Evolutionary conservation across 2,888 invertebrate species (phyloP), one percentile per base, ranked within the genome.

Genomic region (Meganola albula): DNA sequence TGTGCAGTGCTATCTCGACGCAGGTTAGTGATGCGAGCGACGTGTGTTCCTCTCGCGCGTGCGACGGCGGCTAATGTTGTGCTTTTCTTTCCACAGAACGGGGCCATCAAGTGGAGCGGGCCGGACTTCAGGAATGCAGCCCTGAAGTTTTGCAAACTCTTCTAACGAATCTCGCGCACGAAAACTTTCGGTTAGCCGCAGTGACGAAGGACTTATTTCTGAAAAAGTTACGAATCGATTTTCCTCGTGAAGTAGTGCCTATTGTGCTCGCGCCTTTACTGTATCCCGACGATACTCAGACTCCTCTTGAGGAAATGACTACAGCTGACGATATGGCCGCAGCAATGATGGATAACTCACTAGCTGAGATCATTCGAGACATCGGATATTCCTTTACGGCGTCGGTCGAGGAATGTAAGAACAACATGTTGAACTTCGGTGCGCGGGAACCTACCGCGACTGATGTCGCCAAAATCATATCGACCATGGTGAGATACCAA

Each of bases 321-420:
- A 87, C 89, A 55, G 88, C 88, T 55, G 90, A 84, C 74, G 90
- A 88, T 71, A 88, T 85, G 85, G 72, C 86, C 51, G 69, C 82
- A 39, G 87, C 87, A 72, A 87, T 87, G 78, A 92, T 90, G 90
- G 93, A 93, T 57, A 91, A 91, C 67, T 90, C 93, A 42, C 83
- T 95, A 66, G 93, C 96, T 46, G 97, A 97, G 66, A 89, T 97
- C 63, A 91, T 98, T 61, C 90, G 93, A 70, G 98, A 99, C 82
- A 90, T 98, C 65, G 97, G 98, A 32, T 97, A 95, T 79, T 88
- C 91, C 51, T 97, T 97, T 71, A 98, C 97, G 34, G 83, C 91
- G 31, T 91, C 91, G 11, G 88, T 95, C 25, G 97, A 97, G 63
- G 95, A 95, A 72, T 97, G 97, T 69, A 92, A 96, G 54, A 92